Evolutionary conservation across 2,888 invertebrate genomes (phyloP).

Genomic region (Augiades crinisus): DNA sequence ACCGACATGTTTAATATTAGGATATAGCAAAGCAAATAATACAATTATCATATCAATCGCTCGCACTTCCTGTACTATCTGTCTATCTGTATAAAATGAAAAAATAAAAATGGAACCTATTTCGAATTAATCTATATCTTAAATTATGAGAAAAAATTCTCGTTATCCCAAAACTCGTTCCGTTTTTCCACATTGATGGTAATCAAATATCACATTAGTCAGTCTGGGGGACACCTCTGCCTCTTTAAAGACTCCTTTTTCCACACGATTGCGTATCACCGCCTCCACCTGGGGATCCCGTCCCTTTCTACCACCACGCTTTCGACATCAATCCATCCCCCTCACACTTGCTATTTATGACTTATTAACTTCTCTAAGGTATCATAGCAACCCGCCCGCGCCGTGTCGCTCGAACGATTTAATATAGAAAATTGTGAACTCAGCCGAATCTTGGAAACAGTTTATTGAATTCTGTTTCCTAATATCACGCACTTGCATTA

Average conservation of each 20-base stretch:
- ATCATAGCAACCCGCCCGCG: slow-evolving; percentile 75
- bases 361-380: slow-evolving; percentile 80
- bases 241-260: slow-evolving; percentile 70
- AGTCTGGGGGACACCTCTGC: slow-evolving; percentile 61
- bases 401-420: slow-evolving; percentile 56
- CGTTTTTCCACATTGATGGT: slow-evolving; percentile 1
- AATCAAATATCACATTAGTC: slow-evolving; percentile 50
- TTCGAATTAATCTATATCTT: no score
- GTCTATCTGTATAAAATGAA: no score
- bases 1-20: no score
- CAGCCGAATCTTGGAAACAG: slow-evolving; percentile 61
- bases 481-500: slow-evolving; percentile 14
- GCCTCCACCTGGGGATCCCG: slow-evolving; percentile 62
- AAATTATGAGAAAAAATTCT: no score
- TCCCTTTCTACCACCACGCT: slow-evolving; percentile 43
- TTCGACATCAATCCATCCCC: slow-evolving; percentile 45
- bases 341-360: slow-evolving; percentile 70
- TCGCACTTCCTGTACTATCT: no score
- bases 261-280: slow-evolving; percentile 74
- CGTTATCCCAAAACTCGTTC: background rate
- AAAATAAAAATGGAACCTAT: no score
- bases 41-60: no score
- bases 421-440: slow-evolving; percentile 79
- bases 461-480: slow-evolving; percentile 70
- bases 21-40: no score